These are phyloP conservation scores for Calameuta idolon DNA, from an alignment of 2,888 invertebrate species.

Conservation along the genomic window DNA sequence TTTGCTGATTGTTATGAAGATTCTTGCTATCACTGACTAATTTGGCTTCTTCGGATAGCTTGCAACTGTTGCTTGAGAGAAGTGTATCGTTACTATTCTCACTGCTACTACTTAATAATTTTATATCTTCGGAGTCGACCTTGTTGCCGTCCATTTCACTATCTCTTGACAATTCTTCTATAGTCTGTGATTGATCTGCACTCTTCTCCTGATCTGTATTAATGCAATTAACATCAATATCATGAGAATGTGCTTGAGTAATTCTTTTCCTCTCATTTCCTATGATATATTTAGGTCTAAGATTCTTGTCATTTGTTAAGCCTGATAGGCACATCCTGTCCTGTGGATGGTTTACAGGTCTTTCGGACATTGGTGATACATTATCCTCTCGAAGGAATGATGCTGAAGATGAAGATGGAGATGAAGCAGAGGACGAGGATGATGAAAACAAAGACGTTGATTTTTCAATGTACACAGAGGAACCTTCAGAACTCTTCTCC, in stretches of 20 bases:
- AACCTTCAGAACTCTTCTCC: not conserved
- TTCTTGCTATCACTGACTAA: constrained; percentile 37
- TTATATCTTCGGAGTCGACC: constrained; percentile 56
- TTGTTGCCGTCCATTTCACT: constrained; percentile 58
- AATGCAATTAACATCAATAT: not conserved
- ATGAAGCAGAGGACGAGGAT: not conserved
- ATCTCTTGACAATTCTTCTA: constrained; percentile 52
- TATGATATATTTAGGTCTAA: not conserved
- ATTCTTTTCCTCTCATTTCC: not conserved
- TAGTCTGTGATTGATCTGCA: constrained; percentile 30
- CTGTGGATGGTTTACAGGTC: not conserved
- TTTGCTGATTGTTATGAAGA: constrained; percentile 29
- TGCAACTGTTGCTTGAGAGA: constrained; percentile 48
- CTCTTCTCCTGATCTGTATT: not conserved
- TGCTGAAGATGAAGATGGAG: constrained; percentile 2
- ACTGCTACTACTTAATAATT: constrained; percentile 64
- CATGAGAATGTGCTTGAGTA: not conserved
- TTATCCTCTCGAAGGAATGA: not conserved
- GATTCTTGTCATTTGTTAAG: not conserved
- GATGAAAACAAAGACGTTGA: not conserved
- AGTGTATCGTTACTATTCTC: constrained; percentile 73
- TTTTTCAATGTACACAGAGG: not conserved
- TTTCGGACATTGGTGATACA: not conserved
- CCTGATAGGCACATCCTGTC: not conserved
- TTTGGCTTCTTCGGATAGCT: constrained; percentile 47